Evolutionary conservation across 1,140 invertebrate species (phyloP).

Genomic region (Drosophila tropicalis): DNA sequence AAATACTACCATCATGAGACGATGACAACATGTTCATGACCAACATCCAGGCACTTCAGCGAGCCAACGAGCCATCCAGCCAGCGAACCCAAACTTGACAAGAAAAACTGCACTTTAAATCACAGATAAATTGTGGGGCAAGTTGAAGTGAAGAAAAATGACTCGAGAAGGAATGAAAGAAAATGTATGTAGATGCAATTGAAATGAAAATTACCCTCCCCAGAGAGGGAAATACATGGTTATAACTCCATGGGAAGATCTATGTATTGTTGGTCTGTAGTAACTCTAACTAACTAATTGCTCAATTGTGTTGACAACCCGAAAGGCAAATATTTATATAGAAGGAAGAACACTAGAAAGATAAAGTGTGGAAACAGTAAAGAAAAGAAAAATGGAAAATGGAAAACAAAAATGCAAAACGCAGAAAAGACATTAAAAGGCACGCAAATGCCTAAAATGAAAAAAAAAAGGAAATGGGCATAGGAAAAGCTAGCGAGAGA

Average conservation of each 20-base stretch:
- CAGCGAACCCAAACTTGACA: slow-evolving; percentile 46
- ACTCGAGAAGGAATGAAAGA: slow-evolving; percentile 35
- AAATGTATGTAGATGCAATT: slow-evolving; percentile 29
- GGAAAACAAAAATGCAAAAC: slow-evolving; percentile 46
- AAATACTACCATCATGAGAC: slow-evolving; percentile 47
- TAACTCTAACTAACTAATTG: slow-evolving; percentile 41
- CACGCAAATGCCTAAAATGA: slow-evolving; percentile 56
- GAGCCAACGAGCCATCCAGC: not conserved
- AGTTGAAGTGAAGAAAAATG: slow-evolving; percentile 29
- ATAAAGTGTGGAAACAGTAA: slow-evolving; percentile 1
- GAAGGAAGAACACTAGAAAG: slow-evolving; percentile 11
- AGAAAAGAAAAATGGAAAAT: not conserved
- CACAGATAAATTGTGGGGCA: slow-evolving; percentile 56
- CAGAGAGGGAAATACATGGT: slow-evolving; percentile 28
- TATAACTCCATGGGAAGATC: slow-evolving; percentile 63
- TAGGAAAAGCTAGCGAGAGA: not conserved
- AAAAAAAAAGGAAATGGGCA: not conserved
- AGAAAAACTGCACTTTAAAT: slow-evolving; percentile 56
- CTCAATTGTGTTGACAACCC: slow-evolving; percentile 67
- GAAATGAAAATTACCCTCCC: slow-evolving; percentile 56
- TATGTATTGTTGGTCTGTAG: not conserved
- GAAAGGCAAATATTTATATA: slow-evolving; percentile 50
- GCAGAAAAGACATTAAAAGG: slow-evolving; percentile 58
- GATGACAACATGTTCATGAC: slow-evolving; percentile 66
- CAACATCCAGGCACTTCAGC: slow-evolving; percentile 5